phyloP scores from a whole-genome alignment of 2,113 vertebrate genomes.

The Limnothrissa miodon region DNA sequence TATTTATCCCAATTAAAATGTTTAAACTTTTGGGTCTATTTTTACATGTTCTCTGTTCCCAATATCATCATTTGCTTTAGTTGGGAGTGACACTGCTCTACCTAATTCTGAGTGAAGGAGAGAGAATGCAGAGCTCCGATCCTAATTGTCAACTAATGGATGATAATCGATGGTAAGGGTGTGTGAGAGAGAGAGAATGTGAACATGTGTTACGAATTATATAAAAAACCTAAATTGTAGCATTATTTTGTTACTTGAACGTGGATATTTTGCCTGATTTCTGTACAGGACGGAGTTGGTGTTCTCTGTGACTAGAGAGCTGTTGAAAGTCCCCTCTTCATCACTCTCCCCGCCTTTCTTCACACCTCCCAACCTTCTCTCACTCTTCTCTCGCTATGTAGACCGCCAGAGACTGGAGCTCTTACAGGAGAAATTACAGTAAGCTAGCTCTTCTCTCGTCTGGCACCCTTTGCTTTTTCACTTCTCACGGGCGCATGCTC shows the following conservation, averaged over 20 bases:
- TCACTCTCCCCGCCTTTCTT: constrained; percentile 82
- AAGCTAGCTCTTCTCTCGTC: constrained; percentile 55
- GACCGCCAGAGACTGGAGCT: constrained; percentile 89
- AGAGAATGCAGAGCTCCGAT: constrained; percentile 85
- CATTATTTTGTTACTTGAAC: neutral
- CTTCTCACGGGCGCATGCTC: neutral
- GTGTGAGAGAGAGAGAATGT: neutral
- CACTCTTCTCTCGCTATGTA: constrained; percentile 90
- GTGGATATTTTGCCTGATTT: neutral
- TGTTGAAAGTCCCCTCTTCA: constrained; percentile 79
- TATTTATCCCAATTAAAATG: no score
- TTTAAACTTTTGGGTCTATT: no score
- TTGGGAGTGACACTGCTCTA: constrained; percentile 91
- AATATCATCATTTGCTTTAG: constrained; percentile 55
- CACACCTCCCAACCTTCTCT: constrained; percentile 83
- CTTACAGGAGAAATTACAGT: constrained; percentile 93
- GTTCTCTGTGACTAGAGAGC: constrained; percentile 85
- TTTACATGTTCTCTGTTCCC: neutral
- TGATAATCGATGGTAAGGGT: constrained; percentile 83
- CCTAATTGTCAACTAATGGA: constrained; percentile 77
- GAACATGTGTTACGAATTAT: neutral
- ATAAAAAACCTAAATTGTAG: neutral
- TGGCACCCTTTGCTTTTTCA: neutral
- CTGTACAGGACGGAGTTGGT: constrained; percentile 87
- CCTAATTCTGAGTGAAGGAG: constrained; percentile 88